Evolutionary conservation across 2,797 vertebrate species (phyloP).

Genomic region (Enteromius fasciolatus): DNA sequence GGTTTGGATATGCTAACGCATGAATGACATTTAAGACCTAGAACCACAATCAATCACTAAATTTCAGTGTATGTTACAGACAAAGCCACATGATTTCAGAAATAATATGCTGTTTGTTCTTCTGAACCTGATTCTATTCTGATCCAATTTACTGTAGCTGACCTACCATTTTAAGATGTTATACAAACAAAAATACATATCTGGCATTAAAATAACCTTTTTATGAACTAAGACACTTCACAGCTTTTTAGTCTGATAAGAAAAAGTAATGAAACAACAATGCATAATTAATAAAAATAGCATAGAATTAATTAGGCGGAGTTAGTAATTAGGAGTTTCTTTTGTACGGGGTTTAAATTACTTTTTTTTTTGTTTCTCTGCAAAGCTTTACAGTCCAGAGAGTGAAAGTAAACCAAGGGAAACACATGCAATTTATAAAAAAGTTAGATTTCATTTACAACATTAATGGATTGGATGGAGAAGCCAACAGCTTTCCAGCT

Average conservation of each 20-base stretch:
- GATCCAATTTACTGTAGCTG: background rate
- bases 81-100: background rate
- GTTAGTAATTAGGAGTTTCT: background rate
- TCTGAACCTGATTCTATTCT: background rate
- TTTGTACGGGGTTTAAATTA: background rate
- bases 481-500: conserved; percentile 11
- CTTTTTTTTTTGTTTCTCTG: background rate
- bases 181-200: background rate
- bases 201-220: background rate
- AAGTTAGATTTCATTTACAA: conserved; percentile 25
- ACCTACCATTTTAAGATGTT: background rate
- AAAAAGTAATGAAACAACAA: conserved; percentile 6
- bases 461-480: conserved; percentile 34
- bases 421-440: background rate
- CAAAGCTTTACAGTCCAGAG: background rate
- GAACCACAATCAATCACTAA: background rate
- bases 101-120: background rate
- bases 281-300: background rate
- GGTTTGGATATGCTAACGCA: background rate
- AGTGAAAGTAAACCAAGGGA: background rate
- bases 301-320: conserved; percentile 7
- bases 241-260: too few relatives aligned
- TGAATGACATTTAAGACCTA: background rate
- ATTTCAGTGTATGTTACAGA: background rate
- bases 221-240: background rate